Conservation (phyloP, 2,888 invertebrate genomes). For the Limnephilus lunatus region DNA sequence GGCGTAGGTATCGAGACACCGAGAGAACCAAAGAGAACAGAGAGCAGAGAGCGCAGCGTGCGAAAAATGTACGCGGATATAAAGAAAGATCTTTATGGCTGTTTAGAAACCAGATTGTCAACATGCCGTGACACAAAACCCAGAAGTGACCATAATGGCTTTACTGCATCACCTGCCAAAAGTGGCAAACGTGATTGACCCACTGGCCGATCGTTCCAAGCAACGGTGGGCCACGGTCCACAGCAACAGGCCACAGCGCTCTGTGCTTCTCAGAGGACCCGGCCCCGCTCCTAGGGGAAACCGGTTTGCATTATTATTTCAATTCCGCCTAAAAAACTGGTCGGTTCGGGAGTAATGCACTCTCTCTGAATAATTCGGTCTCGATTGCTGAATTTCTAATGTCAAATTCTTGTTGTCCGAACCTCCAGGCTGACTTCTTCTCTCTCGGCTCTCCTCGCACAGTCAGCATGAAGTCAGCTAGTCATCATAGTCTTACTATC, state of each 20-base stretch:
- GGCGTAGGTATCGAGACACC: background rate
- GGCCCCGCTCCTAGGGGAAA: constrained; percentile 28
- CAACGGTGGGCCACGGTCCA: background rate
- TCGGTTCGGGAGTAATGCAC: constrained; percentile 49
- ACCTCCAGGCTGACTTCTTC: constrained; percentile 17
- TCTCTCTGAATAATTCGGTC: constrained; percentile 37
- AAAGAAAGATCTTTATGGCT: background rate
- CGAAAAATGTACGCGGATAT: background rate
- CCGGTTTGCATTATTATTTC: constrained; percentile 46
- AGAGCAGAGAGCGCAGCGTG: constrained; percentile 4
- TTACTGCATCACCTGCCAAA: constrained; percentile 29
- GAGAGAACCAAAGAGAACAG: background rate
- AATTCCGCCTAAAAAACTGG: constrained; percentile 42
- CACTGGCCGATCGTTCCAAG: constrained; percentile 36
- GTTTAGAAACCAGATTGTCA: constrained; percentile 23
- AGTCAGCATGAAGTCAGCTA: background rate
- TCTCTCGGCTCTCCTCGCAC: background rate
- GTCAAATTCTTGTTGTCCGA: constrained; percentile 42
- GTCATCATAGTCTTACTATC: background rate
- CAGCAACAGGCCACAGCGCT: background rate
- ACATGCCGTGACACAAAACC: background rate
- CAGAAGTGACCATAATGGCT: background rate
- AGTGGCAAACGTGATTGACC: constrained; percentile 35
- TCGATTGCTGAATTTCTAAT: constrained; percentile 49
- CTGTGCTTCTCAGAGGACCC: background rate